Conservation (phyloP, 2,113 vertebrate species). For the Anthoscopus minutus region DNA sequence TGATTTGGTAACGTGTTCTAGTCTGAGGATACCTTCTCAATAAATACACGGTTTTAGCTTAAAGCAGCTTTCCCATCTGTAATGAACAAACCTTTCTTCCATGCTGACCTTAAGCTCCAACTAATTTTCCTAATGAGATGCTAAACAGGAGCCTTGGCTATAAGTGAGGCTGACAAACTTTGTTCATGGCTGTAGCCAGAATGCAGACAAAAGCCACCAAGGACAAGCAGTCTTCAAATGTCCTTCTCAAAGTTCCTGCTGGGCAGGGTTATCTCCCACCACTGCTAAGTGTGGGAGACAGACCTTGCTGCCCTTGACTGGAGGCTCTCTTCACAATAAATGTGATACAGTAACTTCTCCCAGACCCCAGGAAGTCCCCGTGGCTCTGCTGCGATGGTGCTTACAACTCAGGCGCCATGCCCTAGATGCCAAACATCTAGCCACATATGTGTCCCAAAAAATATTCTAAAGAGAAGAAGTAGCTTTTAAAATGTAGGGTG, state of each 20-base stretch:
- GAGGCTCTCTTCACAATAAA: neutral
- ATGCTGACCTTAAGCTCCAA: neutral
- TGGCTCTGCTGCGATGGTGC: neutral
- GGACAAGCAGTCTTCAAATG: neutral
- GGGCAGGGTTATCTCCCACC: neutral
- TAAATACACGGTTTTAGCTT: neutral
- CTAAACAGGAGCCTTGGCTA: neutral
- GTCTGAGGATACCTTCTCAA: neutral
- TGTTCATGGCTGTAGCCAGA: neutral
- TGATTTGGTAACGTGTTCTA: neutral
- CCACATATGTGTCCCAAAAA: neutral
- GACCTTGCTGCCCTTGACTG: accelerated
- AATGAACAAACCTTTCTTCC: neutral
- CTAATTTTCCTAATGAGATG: neutral
- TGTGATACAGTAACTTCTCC: accelerated
- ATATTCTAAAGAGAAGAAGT: neutral
- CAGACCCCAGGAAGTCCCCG: neutral
- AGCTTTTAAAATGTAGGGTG: neutral
- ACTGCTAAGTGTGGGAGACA: neutral
- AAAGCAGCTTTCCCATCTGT: neutral
- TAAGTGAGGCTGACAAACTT: neutral
- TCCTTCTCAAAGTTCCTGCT: neutral
- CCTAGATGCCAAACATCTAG: neutral
- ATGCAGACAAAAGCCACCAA: neutral
- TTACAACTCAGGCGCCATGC: neutral